Conservation (phyloP, 1,140 invertebrate genomes). For the Camponotus vicinus region DNA sequence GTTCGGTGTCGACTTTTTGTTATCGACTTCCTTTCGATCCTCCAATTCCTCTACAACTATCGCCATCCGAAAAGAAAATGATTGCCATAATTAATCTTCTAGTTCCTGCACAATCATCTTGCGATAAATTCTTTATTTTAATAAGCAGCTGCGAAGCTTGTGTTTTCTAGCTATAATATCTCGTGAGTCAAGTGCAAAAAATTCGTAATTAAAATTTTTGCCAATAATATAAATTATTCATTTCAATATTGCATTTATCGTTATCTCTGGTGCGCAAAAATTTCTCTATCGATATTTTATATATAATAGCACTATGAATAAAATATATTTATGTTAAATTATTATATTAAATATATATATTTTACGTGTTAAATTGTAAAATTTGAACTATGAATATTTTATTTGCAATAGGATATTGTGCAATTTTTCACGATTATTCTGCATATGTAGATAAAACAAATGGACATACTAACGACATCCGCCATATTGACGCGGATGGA, state of each 20-base stretch:
- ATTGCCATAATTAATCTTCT: conserved; percentile 22
- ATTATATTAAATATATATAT: too few relatives aligned
- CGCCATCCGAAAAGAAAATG: background rate
- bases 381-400: background rate
- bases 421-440: background rate
- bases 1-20: background rate
- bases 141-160: background rate
- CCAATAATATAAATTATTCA: background rate
- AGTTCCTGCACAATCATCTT: background rate
- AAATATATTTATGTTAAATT: conserved; percentile 9
- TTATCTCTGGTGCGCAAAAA: background rate
- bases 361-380: too few relatives aligned
- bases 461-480: background rate
- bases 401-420: background rate
- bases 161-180: background rate
- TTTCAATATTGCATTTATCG: background rate
- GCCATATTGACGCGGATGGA: conserved; percentile 29
- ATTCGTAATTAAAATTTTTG: background rate
- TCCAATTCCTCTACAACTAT: background rate
- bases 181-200: background rate
- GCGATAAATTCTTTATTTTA: background rate
- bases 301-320: background rate
- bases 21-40: background rate
- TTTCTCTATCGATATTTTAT: background rate
- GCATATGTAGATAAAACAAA: background rate